Base-by-base conservation (phyloP, 2,113 vertebrate species). In the Erythrolamprus reginae region DNA sequence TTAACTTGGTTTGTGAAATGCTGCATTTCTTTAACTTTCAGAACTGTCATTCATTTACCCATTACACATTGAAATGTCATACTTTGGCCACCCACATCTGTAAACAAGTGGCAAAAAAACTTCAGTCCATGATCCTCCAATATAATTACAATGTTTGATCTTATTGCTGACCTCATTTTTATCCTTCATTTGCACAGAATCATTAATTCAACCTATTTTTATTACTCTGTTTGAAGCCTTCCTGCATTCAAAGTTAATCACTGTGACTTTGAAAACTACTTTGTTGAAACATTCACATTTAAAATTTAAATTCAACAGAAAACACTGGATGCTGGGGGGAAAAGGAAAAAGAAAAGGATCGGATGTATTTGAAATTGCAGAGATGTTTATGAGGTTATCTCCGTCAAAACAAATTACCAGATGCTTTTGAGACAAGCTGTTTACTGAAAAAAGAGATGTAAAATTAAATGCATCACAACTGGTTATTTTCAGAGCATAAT, bases 401-500 rank as follows among this genome's bases (percentile, higher is more conserved):
- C 84, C 28, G 10, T 85, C 55, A 65, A 56, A 90, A 90, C 23
- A 90, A 90, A 86, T 90, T 51, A 70, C 48, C 65, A 38, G 50
- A 50, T 70, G 13, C 65, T 53, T 86, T 90, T 70, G 70, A 90
- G 33, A 70, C 85, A n/a, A 82, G 13, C 38, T 89, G 42, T 83
- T 82, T 83, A 21, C 52, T 56, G 12, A 86, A 38, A 86, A 82
- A 86, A 86, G 47, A 86, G 48, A 86, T 86, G 84, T 52, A 65
- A 86, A 86, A 85, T 51, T 86, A 90, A 90, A 90, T 8, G 8
- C 65, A 65, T 86, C 84, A 90, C 51, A 19, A 21, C 84, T 90
- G 83, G 65, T 90, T 90, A 86, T 65, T 61, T 90, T 70, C 48
- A 86, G 28, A 90, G 47, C 48, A 51, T 90, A 90, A 52, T 58